Evolutionary conservation across 2,888 invertebrate genomes (phyloP).

Genomic region (Entomobrya proxima): DNA sequence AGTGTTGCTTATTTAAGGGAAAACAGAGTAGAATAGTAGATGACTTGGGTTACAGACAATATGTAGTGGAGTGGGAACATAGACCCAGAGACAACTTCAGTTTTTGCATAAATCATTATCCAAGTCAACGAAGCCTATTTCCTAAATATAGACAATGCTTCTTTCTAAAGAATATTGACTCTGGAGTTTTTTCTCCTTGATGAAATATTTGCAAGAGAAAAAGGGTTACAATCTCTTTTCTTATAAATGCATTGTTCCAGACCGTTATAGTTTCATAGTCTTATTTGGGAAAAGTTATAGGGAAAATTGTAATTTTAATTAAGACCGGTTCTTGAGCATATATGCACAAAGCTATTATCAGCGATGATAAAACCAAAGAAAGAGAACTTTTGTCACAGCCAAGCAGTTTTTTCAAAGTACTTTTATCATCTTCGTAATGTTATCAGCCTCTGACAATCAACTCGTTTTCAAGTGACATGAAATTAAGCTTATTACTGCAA

Average conservation of each 20-base stretch:
- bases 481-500: background rate
- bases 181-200: background rate
- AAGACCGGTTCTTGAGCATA: background rate
- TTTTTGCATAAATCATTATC: constrained; percentile 45
- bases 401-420: background rate
- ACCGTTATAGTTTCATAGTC: background rate
- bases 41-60: constrained; percentile 3
- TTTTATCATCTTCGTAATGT: background rate
- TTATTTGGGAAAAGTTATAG: background rate
- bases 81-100: constrained; percentile 32
- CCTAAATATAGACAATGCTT: no score
- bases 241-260: background rate
- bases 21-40: constrained; percentile 8
- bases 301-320: background rate
- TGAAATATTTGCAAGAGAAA: background rate
- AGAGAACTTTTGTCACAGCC: background rate
- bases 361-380: background rate
- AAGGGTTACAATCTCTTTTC: background rate
- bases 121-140: background rate
- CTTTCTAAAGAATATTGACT: background rate
- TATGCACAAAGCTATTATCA: background rate
- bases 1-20: background rate
- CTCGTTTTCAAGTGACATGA: background rate
- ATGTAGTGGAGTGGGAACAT: background rate
- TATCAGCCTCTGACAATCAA: constrained; percentile 1